These are phyloP conservation scores for Brevipalpus yothersi DNA, from an alignment of 1,140 invertebrate species.

Conservation along the genomic window DNA sequence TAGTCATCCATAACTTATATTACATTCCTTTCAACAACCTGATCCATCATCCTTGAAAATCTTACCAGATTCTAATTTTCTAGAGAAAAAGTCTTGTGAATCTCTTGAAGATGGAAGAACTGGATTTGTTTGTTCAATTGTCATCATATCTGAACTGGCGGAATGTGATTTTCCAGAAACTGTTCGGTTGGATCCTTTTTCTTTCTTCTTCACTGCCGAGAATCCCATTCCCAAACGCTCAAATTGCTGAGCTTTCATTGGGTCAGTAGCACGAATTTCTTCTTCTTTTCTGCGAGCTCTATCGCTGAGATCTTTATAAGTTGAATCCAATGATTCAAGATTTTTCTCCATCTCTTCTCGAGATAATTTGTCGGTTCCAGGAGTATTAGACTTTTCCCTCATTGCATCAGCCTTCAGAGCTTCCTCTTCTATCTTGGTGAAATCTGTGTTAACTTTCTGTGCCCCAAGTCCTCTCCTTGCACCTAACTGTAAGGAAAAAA, in stretches of 20 bases:
- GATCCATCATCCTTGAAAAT: too few relatives aligned
- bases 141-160: slow-evolving; percentile 70
- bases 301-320: slow-evolving; percentile 58
- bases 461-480: slow-evolving; percentile 73
- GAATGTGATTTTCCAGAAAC: slow-evolving; percentile 40
- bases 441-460: slow-evolving; percentile 72
- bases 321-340: slow-evolving; percentile 44
- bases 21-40: too few relatives aligned
- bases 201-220: not conserved
- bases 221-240: slow-evolving; percentile 86
- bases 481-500: slow-evolving; percentile 32
- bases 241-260: slow-evolving; percentile 62
- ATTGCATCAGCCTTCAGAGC: slow-evolving; percentile 52
- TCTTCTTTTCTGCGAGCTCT: slow-evolving; percentile 53
- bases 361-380: slow-evolving; percentile 16
- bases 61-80: not conserved
- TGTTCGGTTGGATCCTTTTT: not conserved
- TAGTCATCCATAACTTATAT: not conserved
- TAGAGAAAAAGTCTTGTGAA: not conserved
- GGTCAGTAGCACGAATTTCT: slow-evolving; percentile 43
- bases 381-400: slow-evolving; percentile 21
- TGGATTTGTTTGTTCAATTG: slow-evolving; percentile 52
- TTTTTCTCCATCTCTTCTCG: slow-evolving; percentile 31
- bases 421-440: slow-evolving; percentile 78
- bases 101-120: not conserved